Evolutionary conservation across 2,113 vertebrate species (phyloP).

Genomic region (Nerophis lumbriciformis): DNA sequence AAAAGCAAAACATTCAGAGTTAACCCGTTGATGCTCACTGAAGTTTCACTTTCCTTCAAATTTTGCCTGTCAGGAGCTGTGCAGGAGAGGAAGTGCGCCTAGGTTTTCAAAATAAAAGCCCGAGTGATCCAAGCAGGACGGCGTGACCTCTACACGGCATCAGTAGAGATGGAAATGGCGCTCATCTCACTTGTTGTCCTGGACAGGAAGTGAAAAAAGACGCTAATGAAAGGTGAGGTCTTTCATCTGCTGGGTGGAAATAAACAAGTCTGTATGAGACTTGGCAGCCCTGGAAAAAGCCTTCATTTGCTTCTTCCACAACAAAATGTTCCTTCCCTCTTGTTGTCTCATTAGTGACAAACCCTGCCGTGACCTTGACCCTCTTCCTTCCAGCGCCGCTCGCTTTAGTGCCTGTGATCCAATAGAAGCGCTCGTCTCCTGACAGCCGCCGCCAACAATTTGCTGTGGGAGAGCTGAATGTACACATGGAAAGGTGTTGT

Average conservation of each 20-base stretch:
- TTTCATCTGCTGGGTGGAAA: constrained; percentile 43
- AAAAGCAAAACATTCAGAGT: no score
- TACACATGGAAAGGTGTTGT: no score
- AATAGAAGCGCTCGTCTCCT: neutral
- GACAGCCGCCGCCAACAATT: no score
- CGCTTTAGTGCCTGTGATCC: constrained; percentile 36
- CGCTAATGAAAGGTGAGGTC: constrained; percentile 34
- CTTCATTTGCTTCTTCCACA: constrained; percentile 39
- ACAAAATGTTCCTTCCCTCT: constrained; percentile 62
- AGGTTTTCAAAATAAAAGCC: no score
- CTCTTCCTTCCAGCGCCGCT: constrained; percentile 39
- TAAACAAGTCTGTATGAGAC: constrained; percentile 63
- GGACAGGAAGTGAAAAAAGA: neutral
- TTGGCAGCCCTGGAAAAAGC: constrained; percentile 58
- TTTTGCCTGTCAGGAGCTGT: no score
- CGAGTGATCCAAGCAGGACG: no score
- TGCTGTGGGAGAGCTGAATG: no score
- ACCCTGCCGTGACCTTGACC: constrained; percentile 52
- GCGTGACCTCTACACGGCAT: no score
- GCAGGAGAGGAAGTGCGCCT: no score
- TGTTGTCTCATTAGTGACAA: constrained; percentile 65
- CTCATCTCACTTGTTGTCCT: neutral
- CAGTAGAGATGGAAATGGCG: neutral
- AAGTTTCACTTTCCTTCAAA: no score
- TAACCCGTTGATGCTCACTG: no score